A percentile compares a stretch with the other conserved stretches of the same genome.
phyloP scores from a whole-genome alignment of 1,140 invertebrate genomes.

The Aphaenogaster ashmeadi region DNA sequence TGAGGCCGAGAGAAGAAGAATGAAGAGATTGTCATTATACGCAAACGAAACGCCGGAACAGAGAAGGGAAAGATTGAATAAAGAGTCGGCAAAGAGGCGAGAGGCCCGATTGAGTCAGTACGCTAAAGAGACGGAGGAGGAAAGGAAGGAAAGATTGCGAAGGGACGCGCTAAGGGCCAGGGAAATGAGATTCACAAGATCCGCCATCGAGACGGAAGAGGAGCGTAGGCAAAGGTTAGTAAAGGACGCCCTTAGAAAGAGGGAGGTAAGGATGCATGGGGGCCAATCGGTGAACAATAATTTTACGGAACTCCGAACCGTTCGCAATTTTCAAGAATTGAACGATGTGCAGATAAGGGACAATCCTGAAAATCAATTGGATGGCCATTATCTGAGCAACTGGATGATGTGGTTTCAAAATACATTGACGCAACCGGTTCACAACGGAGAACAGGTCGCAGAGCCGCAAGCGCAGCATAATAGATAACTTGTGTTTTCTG shows the following conservation, averaged over 20 bases:
- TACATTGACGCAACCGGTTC: slow-evolving; percentile 73
- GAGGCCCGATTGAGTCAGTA: slow-evolving; percentile 81
- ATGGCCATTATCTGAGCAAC: slow-evolving; percentile 79
- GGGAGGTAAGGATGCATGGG: slow-evolving; percentile 80
- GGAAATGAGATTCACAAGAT: slow-evolving; percentile 82
- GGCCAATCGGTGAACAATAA: slow-evolving; percentile 70
- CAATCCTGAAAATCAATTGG: slow-evolving; percentile 76
- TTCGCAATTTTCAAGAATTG: slow-evolving; percentile 78
- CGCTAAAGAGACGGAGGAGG: slow-evolving; percentile 79
- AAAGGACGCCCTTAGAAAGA: slow-evolving; percentile 80
- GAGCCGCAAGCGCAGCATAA: slow-evolving; percentile 68
- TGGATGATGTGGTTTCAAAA: slow-evolving; percentile 83
- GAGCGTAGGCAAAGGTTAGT: slow-evolving; percentile 80
- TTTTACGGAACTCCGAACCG: slow-evolving; percentile 77
- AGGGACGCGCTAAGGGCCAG: slow-evolving; percentile 80
- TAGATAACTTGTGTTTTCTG: slow-evolving; percentile 59
- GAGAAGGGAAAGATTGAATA: slow-evolving; percentile 79
- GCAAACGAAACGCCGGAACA: slow-evolving; percentile 80
- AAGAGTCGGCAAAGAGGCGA: slow-evolving; percentile 79
- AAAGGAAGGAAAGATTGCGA: slow-evolving; percentile 79
- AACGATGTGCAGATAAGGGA: slow-evolving; percentile 78
- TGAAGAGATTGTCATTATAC: slow-evolving; percentile 79
- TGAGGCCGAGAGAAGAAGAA: slow-evolving; percentile 80
- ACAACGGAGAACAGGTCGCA: slow-evolving; percentile 68
- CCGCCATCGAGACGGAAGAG: slow-evolving; percentile 81